Base-by-base conservation (phyloP, 2,113 vertebrate genomes). In the rabbit (Oryctolagus cuniculus) region DNA sequence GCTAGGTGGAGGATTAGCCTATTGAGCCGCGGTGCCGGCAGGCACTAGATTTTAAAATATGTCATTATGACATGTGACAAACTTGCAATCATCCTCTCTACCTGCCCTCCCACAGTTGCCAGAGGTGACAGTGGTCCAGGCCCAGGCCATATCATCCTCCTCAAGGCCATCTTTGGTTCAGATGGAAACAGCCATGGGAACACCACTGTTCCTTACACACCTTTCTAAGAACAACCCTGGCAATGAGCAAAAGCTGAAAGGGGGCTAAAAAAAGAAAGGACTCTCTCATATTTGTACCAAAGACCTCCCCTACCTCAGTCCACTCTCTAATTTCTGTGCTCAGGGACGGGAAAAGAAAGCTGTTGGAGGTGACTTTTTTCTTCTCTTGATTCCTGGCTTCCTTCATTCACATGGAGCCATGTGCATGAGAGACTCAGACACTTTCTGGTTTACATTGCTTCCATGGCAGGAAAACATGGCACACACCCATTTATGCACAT, bases 111-210 rank as follows among this genome's bases (percentile, higher is more conserved):
- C 8, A 70, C 4, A 22, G 49, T 10, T 70, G 15, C 22, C 8
- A 82, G 58, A 91, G 73, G 27, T 10, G 55, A 74, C 19, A 69
- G 25, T 88, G 84, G 89, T 86, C 83, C 64, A 53, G 17, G 86
- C 19, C 67, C 13, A 53, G 10, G 11, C 19, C 49, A 61, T 31
- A 77, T 12, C 17, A 4, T 55, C 87, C 38, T 88, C 70, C 58
- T 75, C 53, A 79, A 69, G 16, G 49, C 55, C 36, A 15, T 49
- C 72, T 94, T 66, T 89, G 58, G 36, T 77, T 7, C n/a, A 88
- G 64, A 87, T 73, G 77, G 58, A 89, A 91, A 89, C 4, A 77
- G 29, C 4, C 22, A 67, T 0, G 9, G 58, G 70, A 79, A 88
- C 44, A 63, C 5, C 53, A 19, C 22, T 58, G 0, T n/a, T 92